Percentiles rank a stretch among this genome's conserved stretches.
These are phyloP conservation scores for Plotosus lineatus DNA, from an alignment of 2,113 vertebrate genomes.

Conservation along the genomic window DNA sequence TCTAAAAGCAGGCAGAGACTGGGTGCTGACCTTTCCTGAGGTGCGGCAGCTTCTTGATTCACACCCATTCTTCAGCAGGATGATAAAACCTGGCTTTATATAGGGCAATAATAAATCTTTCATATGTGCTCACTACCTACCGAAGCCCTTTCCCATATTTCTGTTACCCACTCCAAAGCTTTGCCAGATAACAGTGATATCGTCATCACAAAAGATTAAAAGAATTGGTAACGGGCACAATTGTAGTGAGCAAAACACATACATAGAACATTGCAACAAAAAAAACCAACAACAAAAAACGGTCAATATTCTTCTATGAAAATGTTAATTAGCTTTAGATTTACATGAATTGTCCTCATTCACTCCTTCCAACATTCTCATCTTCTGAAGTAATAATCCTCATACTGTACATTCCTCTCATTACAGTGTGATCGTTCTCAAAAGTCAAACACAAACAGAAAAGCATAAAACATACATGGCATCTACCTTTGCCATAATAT, in stretches of 20 bases:
- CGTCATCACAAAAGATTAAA: background rate
- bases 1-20: background rate
- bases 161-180: background rate
- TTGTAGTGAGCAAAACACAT: background rate
- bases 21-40: background rate
- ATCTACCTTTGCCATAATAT: background rate
- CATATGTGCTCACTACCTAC: background rate
- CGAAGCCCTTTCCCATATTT: background rate
- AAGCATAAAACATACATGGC: background rate
- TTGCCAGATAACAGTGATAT: background rate
- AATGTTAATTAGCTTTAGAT: background rate
- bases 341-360: no score
- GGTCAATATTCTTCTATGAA: background rate
- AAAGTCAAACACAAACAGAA: background rate
- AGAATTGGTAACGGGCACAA: background rate
- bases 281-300: background rate
- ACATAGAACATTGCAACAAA: background rate
- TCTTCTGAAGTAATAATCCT: background rate
- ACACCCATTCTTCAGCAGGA: background rate
- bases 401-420: background rate
- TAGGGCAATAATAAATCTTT: conserved; percentile 13
- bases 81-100: conserved; percentile 13
- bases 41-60: background rate
- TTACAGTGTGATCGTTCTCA: background rate
- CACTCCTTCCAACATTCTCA: background rate